Base-by-base conservation (phyloP, 2,888 invertebrate genomes). In the Monoplex corrugatus region DNA sequence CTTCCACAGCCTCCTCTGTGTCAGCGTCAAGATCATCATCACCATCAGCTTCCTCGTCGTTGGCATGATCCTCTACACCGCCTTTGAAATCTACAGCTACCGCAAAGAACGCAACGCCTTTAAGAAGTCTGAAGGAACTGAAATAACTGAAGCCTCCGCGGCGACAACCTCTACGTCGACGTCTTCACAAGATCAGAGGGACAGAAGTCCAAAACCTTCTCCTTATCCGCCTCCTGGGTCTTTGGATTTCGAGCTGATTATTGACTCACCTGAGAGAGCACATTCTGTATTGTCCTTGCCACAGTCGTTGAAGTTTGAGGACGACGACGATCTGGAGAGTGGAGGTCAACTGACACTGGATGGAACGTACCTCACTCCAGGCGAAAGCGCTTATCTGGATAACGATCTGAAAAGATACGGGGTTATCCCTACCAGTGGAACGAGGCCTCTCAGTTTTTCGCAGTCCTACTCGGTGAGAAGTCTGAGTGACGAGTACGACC, bases 1-100 rank as follows among this genome's bases (percentile, higher is more conserved):
- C 32, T 91, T 92, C 88, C 92, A 93, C 78, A 92, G 89, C 63
- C 91, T 92, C 63, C 89, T 94, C 32, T 84, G 89, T n/a, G 86
- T 87, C 40, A 23, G 32, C 72, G 75, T 63, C 68, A 88, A 82
- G 43, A 40, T 89, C 38, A 50, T 78, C 89, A 89, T 89, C 72
- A 75, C 89, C 57, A n/a, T 89, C 45, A 78, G 84, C 50, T 78
- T 89, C 75, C 75, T 89, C 23, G 75, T 84, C 78, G 50, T 83
- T 44, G 88, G 88, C 44, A 88, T 88, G 63, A 80, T 90, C 13
- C 87, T 91, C 40, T 91, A 91, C 57, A 80, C 87, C 86, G 78
- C 43, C 43, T 86, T 91, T 40, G 91, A 91, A 82, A 43, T 91
- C 43, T 68, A 82, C 50, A 43, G 72, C 75, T 16, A 72, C 40